Percentiles rank a stretch among this genome's conserved stretches.
These are phyloP conservation scores for Haemorhous mexicanus DNA, from an alignment of 2,113 vertebrate species.

Conservation along the genomic window DNA sequence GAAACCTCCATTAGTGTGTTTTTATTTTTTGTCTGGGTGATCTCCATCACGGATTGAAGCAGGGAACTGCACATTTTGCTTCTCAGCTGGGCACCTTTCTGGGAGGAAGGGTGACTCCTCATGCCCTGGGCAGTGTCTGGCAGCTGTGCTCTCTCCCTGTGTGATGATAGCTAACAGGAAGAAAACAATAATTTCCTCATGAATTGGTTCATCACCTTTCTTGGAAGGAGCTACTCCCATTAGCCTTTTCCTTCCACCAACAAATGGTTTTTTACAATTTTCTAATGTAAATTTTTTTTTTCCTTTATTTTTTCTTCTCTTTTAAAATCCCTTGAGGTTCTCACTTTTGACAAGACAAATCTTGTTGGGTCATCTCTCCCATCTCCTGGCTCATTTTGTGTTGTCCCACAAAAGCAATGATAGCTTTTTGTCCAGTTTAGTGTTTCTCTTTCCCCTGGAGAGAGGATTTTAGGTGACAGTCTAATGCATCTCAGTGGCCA, in stretches of 20 bases:
- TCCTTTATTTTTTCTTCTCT: background rate
- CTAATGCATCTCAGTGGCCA: background rate
- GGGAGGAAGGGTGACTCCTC: background rate
- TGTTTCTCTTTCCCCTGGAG: background rate
- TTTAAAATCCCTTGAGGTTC: background rate
- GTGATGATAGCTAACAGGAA: background rate
- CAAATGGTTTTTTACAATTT: background rate
- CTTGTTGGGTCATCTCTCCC: background rate
- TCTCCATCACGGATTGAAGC: background rate
- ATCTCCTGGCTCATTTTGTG: background rate
- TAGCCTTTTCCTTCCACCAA: background rate
- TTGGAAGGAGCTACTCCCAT: background rate
- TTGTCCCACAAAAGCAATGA: background rate
- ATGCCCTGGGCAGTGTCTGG: background rate
- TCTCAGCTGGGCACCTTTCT: background rate
- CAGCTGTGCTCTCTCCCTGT: background rate
- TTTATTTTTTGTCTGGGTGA: background rate
- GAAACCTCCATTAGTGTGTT: background rate
- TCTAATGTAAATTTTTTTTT: background rate
- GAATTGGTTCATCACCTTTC: background rate
- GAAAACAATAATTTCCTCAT: background rate
- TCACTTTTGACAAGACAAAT: background rate
- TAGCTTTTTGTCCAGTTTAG: conserved; percentile 4
- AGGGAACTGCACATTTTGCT: background rate
- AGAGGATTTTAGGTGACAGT: background rate